phyloP scores from a whole-genome alignment of 2,113 vertebrate genomes.

The Puntigrus tetrazona region DNA sequence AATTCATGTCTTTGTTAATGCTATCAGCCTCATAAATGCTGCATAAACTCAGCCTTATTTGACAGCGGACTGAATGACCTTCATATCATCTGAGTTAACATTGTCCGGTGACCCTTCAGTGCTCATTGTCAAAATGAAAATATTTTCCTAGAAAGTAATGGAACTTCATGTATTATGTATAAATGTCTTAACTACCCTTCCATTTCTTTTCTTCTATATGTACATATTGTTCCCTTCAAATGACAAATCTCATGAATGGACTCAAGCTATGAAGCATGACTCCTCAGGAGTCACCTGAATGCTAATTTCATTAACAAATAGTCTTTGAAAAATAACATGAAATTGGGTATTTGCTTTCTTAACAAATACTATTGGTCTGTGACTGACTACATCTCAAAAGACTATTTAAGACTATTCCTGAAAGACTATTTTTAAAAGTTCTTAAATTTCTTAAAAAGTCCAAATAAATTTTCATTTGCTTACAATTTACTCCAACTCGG shows the following conservation, averaged over 20 bases:
- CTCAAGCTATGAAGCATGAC: slow-evolving; percentile 68
- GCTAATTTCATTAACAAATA: slow-evolving; percentile 73
- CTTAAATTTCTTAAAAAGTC: too few relatives aligned
- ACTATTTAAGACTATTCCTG: too few relatives aligned
- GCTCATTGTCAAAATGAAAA: slow-evolving; percentile 64
- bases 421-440: too few relatives aligned
- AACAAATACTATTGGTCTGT: not conserved
- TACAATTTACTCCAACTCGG: not conserved
- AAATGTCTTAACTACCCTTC: slow-evolving; percentile 59
- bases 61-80: slow-evolving; percentile 59
- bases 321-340: slow-evolving; percentile 62
- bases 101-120: slow-evolving; percentile 69
- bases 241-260: slow-evolving; percentile 51
- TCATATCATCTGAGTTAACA: slow-evolving; percentile 65
- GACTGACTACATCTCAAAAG: too few relatives aligned
- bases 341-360: slow-evolving; percentile 43
- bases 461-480: too few relatives aligned
- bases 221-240: slow-evolving; percentile 45
- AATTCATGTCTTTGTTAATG: slow-evolving; percentile 13
- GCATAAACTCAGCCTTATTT: slow-evolving; percentile 68
- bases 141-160: slow-evolving; percentile 56
- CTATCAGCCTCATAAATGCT: slow-evolving; percentile 56
- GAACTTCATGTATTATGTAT: slow-evolving; percentile 68
- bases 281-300: slow-evolving; percentile 66
- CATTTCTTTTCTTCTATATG: slow-evolving; percentile 36